Percentiles rank a stretch among this genome's conserved stretches.
Conservation (phyloP, 2,113 vertebrate species). For the Leptobrachium leishanense region DNA sequence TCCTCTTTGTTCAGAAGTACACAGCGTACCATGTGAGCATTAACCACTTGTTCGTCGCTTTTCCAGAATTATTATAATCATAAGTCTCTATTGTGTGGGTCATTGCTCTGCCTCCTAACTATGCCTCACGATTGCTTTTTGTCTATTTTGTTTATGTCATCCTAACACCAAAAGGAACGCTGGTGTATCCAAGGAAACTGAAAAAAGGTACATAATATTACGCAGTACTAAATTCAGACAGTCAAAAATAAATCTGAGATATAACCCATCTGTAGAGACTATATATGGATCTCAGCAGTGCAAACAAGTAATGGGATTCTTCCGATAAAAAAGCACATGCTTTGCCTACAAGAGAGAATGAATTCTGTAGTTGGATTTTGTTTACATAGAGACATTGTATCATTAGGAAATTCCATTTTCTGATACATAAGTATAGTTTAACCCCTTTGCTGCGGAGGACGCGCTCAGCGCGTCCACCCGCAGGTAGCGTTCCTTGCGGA, state of each 20-base stretch:
- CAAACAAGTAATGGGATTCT: background rate
- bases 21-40: constrained; percentile 27
- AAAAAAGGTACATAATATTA: background rate
- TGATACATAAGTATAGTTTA: too few species aligned
- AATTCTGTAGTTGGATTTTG: too few species aligned
- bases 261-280: background rate
- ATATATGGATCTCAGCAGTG: background rate
- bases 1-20: constrained; percentile 37
- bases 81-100: constrained; percentile 26
- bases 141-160: constrained; percentile 23
- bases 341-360: too few species aligned
- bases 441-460: too few species aligned
- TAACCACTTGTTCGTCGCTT: constrained; percentile 17
- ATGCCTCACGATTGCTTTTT: constrained; percentile 18
- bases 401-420: too few species aligned
- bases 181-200: background rate
- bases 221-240: background rate
- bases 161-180: constrained; percentile 6
- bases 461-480: too few species aligned
- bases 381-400: too few species aligned
- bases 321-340: too few species aligned
- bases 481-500: too few species aligned
- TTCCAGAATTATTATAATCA: constrained; percentile 36
- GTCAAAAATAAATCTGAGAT: background rate
- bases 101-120: constrained; percentile 4